Evolutionary conservation across 2,888 invertebrate genomes (phyloP), one percentile per base, ranked within the genome.

Genomic region (Encarsia formosa): DNA sequence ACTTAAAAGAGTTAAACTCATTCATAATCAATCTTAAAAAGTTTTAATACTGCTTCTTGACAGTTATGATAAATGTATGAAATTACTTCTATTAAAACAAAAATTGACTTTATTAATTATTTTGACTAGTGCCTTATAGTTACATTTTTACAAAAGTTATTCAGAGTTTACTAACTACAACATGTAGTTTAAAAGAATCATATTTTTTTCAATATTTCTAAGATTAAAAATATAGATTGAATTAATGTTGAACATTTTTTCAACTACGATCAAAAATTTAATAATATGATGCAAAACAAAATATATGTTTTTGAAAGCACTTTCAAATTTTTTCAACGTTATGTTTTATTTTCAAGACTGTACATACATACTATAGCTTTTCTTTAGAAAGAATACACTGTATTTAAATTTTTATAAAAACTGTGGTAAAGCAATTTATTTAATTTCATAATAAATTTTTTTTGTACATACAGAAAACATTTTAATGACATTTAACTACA

Each of bases 371-470:
- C 23, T 34, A 42, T 23, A 8, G 18, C 16, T 45, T 29, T 19
- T 35, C 8, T 5, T 5, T 29, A 11, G 18, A 41, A 38, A 5
- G 19, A 53, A 38, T 32, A 34, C 26, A 38, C 29, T 39, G 13
- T 39, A 32, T 52, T 4, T 22, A 32, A 29, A 43, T 56, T 50
- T 56, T 53, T 56, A 52, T 53, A 50, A 53, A 56, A 56, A 53
- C 53, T 56, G 56, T 48, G 44, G 47, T 15, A 24, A 23, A 23
- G 5, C 29, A 44, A 31, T 9, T 42, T 52, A 49, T 46, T 34
- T 32, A 31, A 46, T 56, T 34, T 18, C 49, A 37, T 48, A 47
- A 43, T 13, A 32, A 32, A 32, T 26, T 8, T 26, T 8, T 26
- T 11, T 26, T 26, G 6, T 26, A 26, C 11, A 26, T 26, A 8